These are phyloP conservation scores for Pipistrellus pipistrellus DNA, from an alignment of 2,797 vertebrate species.

Conservation along the genomic window DNA sequence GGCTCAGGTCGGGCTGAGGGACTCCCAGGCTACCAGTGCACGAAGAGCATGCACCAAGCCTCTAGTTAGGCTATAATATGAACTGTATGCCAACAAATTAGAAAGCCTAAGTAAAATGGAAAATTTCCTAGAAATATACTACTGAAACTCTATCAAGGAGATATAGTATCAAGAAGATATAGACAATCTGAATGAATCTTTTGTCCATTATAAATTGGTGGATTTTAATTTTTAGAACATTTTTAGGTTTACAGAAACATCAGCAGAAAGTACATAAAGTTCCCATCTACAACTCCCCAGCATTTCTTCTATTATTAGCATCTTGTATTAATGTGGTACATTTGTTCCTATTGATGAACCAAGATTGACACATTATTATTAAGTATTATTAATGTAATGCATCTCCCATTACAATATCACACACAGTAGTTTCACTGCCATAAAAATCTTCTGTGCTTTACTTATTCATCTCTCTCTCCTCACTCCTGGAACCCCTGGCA, in stretches of 20 bases:
- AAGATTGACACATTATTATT: neutral
- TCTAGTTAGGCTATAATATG: neutral
- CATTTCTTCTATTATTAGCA: conserved; percentile 14
- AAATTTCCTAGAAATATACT: neutral
- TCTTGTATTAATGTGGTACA: neutral
- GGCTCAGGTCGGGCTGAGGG: no score
- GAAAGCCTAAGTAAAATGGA: neutral
- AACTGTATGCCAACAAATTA: neutral
- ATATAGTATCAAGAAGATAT: neutral
- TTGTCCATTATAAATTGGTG: neutral
- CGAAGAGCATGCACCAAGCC: no score
- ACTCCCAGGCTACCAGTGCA: no score
- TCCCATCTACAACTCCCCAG: neutral
- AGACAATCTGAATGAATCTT: neutral
- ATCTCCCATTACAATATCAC: neutral
- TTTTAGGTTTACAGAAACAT: conserved; percentile 25
- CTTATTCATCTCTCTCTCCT: no score
- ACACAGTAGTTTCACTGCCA: no score
- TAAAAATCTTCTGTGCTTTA: no score
- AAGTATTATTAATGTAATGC: neutral
- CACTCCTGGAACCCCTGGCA: no score
- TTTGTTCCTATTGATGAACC: neutral
- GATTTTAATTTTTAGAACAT: neutral
- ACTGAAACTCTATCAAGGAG: neutral
- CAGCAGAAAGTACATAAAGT: neutral